phyloP scores from a whole-genome alignment of 1,140 invertebrate genomes.

The Orius laevigatus region DNA sequence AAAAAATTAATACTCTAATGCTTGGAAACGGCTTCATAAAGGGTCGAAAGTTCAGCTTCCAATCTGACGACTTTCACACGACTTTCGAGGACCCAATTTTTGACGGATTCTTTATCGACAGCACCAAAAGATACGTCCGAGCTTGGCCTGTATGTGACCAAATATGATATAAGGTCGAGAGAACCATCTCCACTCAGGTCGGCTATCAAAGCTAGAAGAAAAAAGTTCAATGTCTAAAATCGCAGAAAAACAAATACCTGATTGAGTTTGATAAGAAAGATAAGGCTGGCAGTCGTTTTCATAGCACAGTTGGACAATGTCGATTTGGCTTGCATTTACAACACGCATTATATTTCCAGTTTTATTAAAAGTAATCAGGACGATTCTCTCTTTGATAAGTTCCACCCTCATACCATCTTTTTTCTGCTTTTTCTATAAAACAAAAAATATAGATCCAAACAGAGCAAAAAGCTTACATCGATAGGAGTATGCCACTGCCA shows the following conservation, averaged over 20 bases:
- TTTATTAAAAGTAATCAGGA: slow-evolving; percentile 55
- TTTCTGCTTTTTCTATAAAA: slow-evolving; percentile 3
- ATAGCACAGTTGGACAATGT: slow-evolving; percentile 51
- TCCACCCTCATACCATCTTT: slow-evolving; percentile 10
- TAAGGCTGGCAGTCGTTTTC: slow-evolving; percentile 51
- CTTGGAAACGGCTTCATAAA: slow-evolving; percentile 31
- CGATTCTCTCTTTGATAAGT: slow-evolving; percentile 47
- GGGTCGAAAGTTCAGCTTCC: slow-evolving; percentile 46
- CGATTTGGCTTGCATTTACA: slow-evolving; percentile 54
- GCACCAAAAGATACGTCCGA: slow-evolving; percentile 24
- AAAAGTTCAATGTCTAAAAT: slow-evolving; percentile 13
- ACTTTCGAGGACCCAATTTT: slow-evolving; percentile 39
- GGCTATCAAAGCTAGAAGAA: slow-evolving; percentile 41
- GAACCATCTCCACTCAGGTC: slow-evolving; percentile 54
- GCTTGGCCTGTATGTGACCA: slow-evolving; percentile 39
- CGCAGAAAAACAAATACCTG: slow-evolving; percentile 18
- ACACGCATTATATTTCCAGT: slow-evolving; percentile 45
- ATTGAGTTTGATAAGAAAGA: slow-evolving; percentile 44
- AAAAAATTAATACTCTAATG: slow-evolving; percentile 5
- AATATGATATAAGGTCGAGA: slow-evolving; percentile 57
- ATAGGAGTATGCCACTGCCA: slow-evolving; percentile 46
- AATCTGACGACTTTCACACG: slow-evolving; percentile 43
- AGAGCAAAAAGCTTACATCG: slow-evolving; percentile 13
- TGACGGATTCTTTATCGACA: slow-evolving; percentile 25
- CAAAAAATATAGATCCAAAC: background rate